Percentiles rank a stretch among this genome's conserved stretches.
phyloP scores from a whole-genome alignment of 1,140 invertebrate genomes.

The Apis florea region DNA sequence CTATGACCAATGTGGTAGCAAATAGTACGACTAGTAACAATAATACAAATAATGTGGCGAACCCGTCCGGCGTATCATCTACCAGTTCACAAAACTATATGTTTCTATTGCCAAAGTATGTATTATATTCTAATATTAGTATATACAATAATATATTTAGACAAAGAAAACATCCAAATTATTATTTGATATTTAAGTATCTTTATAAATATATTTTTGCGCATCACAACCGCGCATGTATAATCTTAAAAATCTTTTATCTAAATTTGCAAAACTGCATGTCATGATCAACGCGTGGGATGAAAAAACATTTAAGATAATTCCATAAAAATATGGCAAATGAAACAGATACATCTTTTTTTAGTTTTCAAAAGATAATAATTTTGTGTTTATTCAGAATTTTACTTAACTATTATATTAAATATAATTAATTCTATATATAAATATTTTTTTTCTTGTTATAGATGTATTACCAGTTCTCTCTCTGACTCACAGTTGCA shows the following conservation, averaged over 20 bases:
- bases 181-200: background rate
- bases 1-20: conserved; percentile 73
- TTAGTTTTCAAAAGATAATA: background rate
- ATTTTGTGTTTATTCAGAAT: background rate
- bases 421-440: conserved; percentile 20
- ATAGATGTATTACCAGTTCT: conserved; percentile 83
- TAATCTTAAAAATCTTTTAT: background rate
- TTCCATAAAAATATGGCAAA: background rate
- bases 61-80: conserved; percentile 74
- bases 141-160: background rate
- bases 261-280: conserved; percentile 6
- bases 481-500: conserved; percentile 82
- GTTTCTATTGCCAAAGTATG: conserved; percentile 83
- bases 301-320: conserved; percentile 46
- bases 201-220: background rate
- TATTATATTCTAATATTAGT: background rate
- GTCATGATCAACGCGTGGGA: conserved; percentile 2
- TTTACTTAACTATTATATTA: conserved; percentile 1
- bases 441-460: conserved; percentile 53
- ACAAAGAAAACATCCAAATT: too few relatives aligned
- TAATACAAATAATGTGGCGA: conserved; percentile 76
- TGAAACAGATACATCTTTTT: background rate
- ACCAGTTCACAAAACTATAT: conserved; percentile 80
- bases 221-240: too few relatives aligned
- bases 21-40: conserved; percentile 77